Evolutionary conservation across 2,888 invertebrate genomes (phyloP).

Genomic region (Parnassius mnemosyne): DNA sequence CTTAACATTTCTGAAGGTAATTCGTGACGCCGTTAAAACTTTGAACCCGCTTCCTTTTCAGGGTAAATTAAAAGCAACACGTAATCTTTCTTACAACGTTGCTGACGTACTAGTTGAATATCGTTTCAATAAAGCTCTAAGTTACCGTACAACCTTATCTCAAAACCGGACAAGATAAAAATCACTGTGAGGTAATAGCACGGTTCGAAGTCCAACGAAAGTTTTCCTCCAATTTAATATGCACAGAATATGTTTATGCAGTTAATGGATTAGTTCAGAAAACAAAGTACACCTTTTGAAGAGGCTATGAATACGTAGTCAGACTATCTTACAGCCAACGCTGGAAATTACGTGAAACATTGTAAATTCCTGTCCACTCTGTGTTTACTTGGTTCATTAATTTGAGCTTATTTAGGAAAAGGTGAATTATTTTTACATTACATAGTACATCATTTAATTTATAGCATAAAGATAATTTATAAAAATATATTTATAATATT

Average conservation of each 20-base stretch:
- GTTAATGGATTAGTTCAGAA: conserved; percentile 6
- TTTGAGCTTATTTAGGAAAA: neutral
- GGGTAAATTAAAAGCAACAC: conserved; percentile 9
- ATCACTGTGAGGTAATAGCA: neutral
- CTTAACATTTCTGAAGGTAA: too few species aligned
- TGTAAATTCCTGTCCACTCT: neutral
- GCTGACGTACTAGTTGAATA: conserved; percentile 12
- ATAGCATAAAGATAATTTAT: too few species aligned
- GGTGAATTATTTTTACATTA: neutral
- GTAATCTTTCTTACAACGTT: conserved; percentile 8
- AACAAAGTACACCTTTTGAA: neutral
- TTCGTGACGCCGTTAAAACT: conserved; percentile 16
- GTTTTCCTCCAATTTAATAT: neutral
- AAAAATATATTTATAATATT: too few species aligned
- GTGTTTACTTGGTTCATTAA: conserved; percentile 9
- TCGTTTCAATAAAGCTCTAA: conserved; percentile 4
- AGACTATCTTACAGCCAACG: conserved; percentile 7
- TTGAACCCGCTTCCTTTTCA: conserved; percentile 6
- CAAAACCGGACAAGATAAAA: neutral
- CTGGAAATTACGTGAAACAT: conserved; percentile 7
- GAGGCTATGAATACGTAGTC: neutral
- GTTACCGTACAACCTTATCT: conserved; percentile 3
- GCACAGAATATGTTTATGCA: neutral
- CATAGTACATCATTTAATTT: too few species aligned
- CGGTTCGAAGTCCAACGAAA: neutral